Percentiles rank a stretch among this genome's conserved stretches.
Conservation (phyloP, 2,797 vertebrate species). For the Coccyzus lansbergi region DNA sequence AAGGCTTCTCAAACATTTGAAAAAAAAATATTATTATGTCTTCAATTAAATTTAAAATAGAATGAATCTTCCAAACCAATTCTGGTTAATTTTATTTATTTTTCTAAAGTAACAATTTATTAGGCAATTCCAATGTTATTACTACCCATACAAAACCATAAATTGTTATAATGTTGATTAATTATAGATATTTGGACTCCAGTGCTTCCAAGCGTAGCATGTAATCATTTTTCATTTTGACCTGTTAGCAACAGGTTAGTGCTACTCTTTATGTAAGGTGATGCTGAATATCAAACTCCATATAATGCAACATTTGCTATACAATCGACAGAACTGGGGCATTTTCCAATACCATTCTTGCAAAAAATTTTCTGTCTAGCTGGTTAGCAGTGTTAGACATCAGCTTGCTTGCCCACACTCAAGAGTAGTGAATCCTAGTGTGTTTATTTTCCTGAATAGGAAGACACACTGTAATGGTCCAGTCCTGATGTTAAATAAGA, state of each 20-base stretch:
- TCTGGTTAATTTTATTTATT: neutral
- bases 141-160: neutral
- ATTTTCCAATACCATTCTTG: neutral
- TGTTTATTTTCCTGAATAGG: neutral
- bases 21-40: neutral
- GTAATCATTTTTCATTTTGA: neutral
- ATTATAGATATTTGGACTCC: neutral
- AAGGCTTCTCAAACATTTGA: neutral
- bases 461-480: neutral
- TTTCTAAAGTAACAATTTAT: neutral
- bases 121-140: neutral
- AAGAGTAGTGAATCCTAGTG: neutral
- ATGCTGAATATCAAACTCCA: neutral
- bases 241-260: neutral
- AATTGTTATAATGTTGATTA: neutral
- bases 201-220: neutral
- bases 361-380: neutral
- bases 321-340: neutral
- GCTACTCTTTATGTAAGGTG: neutral
- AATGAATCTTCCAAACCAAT: neutral
- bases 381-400: neutral
- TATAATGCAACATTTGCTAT: neutral
- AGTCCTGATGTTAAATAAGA: neutral
- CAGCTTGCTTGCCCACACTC: neutral
- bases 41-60: neutral